phyloP scores from a whole-genome alignment of 2,113 vertebrate species.

The Dunckerocampus dactyliophorus region DNA sequence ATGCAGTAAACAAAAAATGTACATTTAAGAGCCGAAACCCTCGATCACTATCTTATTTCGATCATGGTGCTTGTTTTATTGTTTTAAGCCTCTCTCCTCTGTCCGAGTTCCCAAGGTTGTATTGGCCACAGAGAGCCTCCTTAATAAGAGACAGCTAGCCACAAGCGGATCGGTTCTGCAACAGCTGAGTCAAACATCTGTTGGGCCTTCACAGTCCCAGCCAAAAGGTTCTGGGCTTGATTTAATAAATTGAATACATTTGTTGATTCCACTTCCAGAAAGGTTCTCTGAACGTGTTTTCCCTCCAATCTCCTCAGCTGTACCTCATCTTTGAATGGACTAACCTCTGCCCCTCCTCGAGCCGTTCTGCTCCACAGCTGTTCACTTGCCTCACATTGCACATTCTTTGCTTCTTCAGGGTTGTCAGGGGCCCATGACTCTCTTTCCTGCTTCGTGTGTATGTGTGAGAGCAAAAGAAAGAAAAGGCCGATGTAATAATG shows the following conservation, averaged over 20 bases:
- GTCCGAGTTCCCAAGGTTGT: slow-evolving; percentile 53
- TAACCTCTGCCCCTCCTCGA: slow-evolving; percentile 5
- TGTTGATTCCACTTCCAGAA: slow-evolving; percentile 49
- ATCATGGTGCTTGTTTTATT: slow-evolving; percentile 15
- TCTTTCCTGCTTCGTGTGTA: slow-evolving; percentile 50
- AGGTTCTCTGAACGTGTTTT: slow-evolving; percentile 18
- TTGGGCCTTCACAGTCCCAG: slow-evolving; percentile 17
- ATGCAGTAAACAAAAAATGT: slow-evolving; percentile 9
- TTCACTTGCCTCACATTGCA: slow-evolving; percentile 68
- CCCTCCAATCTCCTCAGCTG: slow-evolving; percentile 23
- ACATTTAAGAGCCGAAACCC: neutral
- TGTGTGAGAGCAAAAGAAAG: slow-evolving; percentile 22
- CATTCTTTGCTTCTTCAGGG: slow-evolving; percentile 67
- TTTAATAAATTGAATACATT: slow-evolving; percentile 51
- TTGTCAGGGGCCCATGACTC: slow-evolving; percentile 64
- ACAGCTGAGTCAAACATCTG: slow-evolving; percentile 67
- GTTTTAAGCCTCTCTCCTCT: slow-evolving; percentile 17
- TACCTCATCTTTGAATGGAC: slow-evolving; percentile 40
- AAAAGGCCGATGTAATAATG: slow-evolving; percentile 43
- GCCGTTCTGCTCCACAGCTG: slow-evolving; percentile 59
- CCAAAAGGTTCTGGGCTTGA: slow-evolving; percentile 47
- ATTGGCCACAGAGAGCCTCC: slow-evolving; percentile 39
- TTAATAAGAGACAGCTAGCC: slow-evolving; percentile 49
- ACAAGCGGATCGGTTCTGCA: slow-evolving; percentile 47
- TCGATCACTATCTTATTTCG: slow-evolving; percentile 55